Conservation (phyloP, 37 sponge, comb jelly and placozoan genomes). For the Aphrocallistes beatrix region DNA sequence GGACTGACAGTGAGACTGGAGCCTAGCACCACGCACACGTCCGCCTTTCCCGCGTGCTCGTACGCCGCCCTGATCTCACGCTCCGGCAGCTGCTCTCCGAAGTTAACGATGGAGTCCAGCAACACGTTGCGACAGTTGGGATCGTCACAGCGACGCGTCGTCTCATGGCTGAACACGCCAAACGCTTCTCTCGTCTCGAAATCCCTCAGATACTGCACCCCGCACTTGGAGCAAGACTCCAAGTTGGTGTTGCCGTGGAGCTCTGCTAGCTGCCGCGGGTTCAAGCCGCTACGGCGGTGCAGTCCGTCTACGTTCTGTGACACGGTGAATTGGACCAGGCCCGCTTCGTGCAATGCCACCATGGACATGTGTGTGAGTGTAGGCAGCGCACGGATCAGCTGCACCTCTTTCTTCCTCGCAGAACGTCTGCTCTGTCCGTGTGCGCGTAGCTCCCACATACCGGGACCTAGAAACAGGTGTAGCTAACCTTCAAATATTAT, state of each 20-base stretch:
- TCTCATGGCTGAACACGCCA: conserved; percentile 17
- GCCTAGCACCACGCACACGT: conserved; percentile 33
- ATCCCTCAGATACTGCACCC: conserved; percentile 47
- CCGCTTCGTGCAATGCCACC: conserved; percentile 45
- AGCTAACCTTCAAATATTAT: too few relatives aligned
- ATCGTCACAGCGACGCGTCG: conserved; percentile 38
- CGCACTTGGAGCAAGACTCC: conserved; percentile 42
- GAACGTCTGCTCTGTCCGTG: neutral
- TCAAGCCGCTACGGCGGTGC: conserved; percentile 56
- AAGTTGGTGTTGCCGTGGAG: conserved; percentile 64
- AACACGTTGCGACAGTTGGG: conserved; percentile 22
- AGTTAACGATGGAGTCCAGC: conserved; percentile 38
- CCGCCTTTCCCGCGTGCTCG: conserved; percentile 30
- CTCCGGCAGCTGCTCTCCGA: conserved; percentile 42
- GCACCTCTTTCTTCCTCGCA: neutral
- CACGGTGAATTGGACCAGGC: conserved; percentile 37
- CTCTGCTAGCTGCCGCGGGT: conserved; percentile 37
- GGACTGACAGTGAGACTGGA: conserved; percentile 55
- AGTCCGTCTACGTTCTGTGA: conserved; percentile 68
- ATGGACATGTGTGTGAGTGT: conserved; percentile 63
- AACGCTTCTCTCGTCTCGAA: neutral
- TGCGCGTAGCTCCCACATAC: conserved; percentile 54
- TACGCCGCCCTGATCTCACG: conserved; percentile 24
- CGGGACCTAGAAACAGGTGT: too few relatives aligned
- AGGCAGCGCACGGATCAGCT: conserved; percentile 41